Evolutionary conservation across 2,113 vertebrate genomes (phyloP), one percentile per base, ranked within the genome.

Genomic region (Donacobius atricapilla): DNA sequence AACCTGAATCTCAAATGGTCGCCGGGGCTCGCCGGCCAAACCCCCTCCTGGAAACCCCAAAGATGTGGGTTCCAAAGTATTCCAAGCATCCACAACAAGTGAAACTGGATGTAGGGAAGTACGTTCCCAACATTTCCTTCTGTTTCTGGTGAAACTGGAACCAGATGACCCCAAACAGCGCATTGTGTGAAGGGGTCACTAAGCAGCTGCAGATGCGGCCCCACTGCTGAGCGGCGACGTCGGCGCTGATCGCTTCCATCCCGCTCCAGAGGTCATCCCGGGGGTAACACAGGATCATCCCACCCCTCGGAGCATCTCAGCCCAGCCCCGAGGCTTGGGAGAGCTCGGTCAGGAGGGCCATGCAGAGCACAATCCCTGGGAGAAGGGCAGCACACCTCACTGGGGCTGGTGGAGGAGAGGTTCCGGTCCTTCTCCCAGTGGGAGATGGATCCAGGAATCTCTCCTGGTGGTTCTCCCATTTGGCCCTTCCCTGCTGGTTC

Each of bases 31-130:
- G 79, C 15, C 65, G 66, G 96, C 96, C 94, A 95, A 96, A 79
- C 96, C 71, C 58, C 85, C 87, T 91, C 87, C 91, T 93, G 31
- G 24, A 94, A 96, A 96, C 83, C 53, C 87, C 90, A 98, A 98
- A 98, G 97, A 98, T 98, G 97, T 98, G 98, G 96, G 86, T 73
- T 97, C 71, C 71, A 54, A 98, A 97, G 54, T 89, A 98, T 98
- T 96, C 78, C 96, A 98, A 92, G 87, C 60, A 98, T 96, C 94
- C 96, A 96, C 97, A 97, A 94, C 97, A 98, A 98, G 95, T 98
- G 96, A 98, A 98, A 97, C 57, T 97, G 95, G 90, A 97, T 97
- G 95, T 92, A 96, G 93, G 96, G 95, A 97, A 98, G 91, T 86
- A 90, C 93, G 70, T 98, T 97, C 96, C 96, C 95, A 94, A 97